These are phyloP conservation scores for Paraplagusia blochii DNA, from an alignment of 2,113 vertebrate species.

Conservation along the genomic window DNA sequence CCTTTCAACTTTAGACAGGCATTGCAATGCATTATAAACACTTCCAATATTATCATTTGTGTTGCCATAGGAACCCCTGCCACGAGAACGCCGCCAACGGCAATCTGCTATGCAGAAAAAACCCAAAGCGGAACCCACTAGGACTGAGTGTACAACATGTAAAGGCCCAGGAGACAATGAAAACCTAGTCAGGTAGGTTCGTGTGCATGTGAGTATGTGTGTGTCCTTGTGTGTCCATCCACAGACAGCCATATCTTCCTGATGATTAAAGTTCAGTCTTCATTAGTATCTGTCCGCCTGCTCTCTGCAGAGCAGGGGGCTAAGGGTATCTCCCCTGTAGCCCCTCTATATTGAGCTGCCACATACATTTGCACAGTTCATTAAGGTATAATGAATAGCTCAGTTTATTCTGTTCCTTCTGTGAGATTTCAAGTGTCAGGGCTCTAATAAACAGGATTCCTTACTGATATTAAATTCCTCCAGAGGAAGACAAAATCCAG, in stretches of 20 bases:
- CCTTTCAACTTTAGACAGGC: too few relatives aligned
- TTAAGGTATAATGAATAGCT: conserved; percentile 72
- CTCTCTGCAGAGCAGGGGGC: conserved; percentile 43
- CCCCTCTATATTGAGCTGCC: conserved; percentile 69
- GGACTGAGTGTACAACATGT: conserved; percentile 93
- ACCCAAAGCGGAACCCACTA: conserved; percentile 89
- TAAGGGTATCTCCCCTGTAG: conserved; percentile 45
- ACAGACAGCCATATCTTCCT: conserved; percentile 59
- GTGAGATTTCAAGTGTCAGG: conserved; percentile 43
- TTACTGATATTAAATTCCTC: conserved; percentile 40
- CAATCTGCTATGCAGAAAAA: conserved; percentile 91
- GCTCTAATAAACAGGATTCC: conserved; percentile 51
- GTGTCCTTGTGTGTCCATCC: conserved; percentile 22
- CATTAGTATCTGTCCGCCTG: conserved; percentile 61
- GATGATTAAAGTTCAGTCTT: conserved; percentile 74
- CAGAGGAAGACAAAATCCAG: conserved; percentile 12
- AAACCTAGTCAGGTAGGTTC: conserved; percentile 91
- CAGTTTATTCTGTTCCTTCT: conserved; percentile 60
- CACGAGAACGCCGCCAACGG: conserved; percentile 88
- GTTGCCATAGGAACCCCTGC: conserved; percentile 85
- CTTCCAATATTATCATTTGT: conserved; percentile 46
- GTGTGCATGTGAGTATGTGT: conserved; percentile 15
- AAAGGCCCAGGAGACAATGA: conserved; percentile 95
- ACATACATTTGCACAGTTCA: conserved; percentile 72
- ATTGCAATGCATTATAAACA: too few relatives aligned